These are phyloP conservation scores for Stenchaetothrips biformis DNA, from an alignment of 2,888 invertebrate genomes.

Conservation along the genomic window DNA sequence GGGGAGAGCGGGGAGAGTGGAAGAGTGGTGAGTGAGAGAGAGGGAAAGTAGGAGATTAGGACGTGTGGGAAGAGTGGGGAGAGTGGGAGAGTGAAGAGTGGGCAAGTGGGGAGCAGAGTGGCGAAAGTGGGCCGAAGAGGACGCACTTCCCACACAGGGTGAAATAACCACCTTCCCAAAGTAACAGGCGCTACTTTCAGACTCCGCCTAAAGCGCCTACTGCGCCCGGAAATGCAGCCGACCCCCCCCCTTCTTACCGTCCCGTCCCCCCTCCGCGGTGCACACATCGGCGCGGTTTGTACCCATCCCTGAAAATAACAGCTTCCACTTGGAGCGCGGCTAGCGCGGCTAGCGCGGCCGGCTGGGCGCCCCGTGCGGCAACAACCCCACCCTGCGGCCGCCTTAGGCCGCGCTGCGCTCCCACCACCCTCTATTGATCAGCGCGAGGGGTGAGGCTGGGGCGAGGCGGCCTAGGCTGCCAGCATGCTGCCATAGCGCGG, in stretches of 20 bases:
- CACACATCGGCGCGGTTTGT: not conserved
- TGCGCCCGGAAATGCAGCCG: not conserved
- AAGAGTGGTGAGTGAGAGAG: no score
- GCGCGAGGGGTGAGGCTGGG: not conserved
- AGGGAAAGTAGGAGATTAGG: no score
- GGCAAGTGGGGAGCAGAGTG: no score
- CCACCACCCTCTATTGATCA: constrained; percentile 14
- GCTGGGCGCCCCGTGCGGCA: not conserved
- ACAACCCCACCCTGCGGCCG: not conserved
- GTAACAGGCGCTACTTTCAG: not conserved
- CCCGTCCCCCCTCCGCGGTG: not conserved
- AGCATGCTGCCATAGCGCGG: no score
- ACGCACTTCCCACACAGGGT: no score
- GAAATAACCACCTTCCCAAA: no score
- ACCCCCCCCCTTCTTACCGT: not conserved
- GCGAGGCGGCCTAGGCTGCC: not conserved
- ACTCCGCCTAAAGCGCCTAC: not conserved
- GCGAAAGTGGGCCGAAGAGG: not conserved
- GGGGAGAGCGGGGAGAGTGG: no score
- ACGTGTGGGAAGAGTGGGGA: no score
- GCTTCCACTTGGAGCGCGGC: no score
- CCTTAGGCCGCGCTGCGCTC: not conserved
- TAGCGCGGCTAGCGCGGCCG: no score
- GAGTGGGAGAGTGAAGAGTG: no score
- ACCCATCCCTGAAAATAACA: constrained; percentile 21